These are phyloP conservation scores for Phoenoteleia sp. DNA, from an alignment of 2,888 invertebrate species.

Conservation along the genomic window DNA sequence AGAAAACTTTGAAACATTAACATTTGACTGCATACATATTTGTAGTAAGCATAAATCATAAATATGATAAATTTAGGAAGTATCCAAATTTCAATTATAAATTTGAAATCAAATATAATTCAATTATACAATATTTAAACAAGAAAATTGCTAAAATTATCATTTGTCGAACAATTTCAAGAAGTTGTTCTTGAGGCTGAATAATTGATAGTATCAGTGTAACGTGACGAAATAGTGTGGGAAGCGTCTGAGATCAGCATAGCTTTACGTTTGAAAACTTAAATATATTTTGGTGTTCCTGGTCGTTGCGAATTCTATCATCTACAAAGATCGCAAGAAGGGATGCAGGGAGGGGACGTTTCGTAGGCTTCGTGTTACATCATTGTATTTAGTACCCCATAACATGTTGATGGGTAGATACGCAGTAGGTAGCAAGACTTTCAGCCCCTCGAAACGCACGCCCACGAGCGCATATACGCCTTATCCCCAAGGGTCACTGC, in stretches of 20 bases:
- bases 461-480: slow-evolving; percentile 73
- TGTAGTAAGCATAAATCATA: too few species aligned
- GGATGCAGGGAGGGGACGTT: slow-evolving; percentile 76
- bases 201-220: slow-evolving; percentile 24
- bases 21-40: too few species aligned
- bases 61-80: too few species aligned
- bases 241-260: background rate
- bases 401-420: slow-evolving; percentile 79
- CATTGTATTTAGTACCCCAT: slow-evolving; percentile 79
- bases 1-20: too few species aligned
- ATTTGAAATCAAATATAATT: too few species aligned
- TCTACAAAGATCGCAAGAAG: slow-evolving; percentile 46
- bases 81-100: too few species aligned
- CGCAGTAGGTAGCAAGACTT: slow-evolving; percentile 72
- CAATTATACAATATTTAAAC: too few species aligned
- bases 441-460: slow-evolving; percentile 67
- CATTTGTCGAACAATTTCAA: too few species aligned
- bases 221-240: background rate
- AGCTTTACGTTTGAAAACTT: slow-evolving; percentile 9
- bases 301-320: slow-evolving; percentile 56
- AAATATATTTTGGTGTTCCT: slow-evolving; percentile 33
- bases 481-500: slow-evolving; percentile 75
- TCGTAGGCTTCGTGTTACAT: slow-evolving; percentile 82
- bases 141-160: too few species aligned
- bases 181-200: too few species aligned